Conservation (phyloP, 2,113 vertebrate genomes). For the Pygoscelis adeliae region DNA sequence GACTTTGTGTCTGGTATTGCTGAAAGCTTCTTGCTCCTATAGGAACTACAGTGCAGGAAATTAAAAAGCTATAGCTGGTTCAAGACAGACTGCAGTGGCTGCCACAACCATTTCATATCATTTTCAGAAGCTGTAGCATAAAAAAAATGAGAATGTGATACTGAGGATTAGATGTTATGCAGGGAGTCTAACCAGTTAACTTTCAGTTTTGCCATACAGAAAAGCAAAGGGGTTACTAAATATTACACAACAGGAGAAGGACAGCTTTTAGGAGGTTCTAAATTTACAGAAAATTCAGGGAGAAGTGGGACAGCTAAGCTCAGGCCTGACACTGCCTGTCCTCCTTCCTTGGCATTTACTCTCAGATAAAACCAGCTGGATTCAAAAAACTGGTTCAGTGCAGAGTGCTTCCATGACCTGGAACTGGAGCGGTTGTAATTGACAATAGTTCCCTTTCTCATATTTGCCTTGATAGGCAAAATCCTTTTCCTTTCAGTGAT, state of each 20-base stretch:
- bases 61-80: not conserved
- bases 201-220: not conserved
- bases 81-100: not conserved
- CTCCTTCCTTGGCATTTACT: not conserved
- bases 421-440: not conserved
- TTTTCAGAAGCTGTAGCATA: not conserved
- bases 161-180: not conserved
- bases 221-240: not conserved
- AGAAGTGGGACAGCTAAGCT: not conserved
- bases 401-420: not conserved
- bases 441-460: not conserved
- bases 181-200: not conserved
- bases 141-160: not conserved
- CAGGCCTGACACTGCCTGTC: not conserved
- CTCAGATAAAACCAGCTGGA: not conserved
- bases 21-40: not conserved
- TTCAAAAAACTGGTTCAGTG: not conserved
- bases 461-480: not conserved
- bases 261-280: not conserved
- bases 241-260: not conserved
- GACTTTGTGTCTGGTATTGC: not conserved
- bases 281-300: not conserved
- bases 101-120: not conserved
- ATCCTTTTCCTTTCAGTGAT: not conserved
- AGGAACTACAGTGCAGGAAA: not conserved